A percentile compares a stretch with the other conserved stretches of the same genome.
Conservation (phyloP, 2,113 vertebrate species). For the Hylia prasina region DNA sequence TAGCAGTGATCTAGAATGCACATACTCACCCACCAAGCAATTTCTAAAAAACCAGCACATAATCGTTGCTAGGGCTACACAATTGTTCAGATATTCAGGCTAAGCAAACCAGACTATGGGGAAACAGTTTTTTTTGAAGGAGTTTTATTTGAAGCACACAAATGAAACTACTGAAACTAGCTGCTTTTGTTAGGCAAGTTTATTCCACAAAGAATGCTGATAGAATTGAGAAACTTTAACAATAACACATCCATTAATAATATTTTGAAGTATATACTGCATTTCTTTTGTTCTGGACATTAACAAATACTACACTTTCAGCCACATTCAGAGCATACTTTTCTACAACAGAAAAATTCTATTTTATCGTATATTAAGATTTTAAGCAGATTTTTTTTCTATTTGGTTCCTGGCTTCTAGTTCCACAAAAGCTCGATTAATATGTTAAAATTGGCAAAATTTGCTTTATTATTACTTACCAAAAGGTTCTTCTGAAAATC, state of each 20-base stretch:
- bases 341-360: not conserved
- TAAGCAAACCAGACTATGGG: not conserved
- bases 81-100: not conserved
- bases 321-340: not conserved
- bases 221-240: not conserved
- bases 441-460: not conserved
- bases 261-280: not conserved
- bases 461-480: slow-evolving; percentile 62
- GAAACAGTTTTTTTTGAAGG: not conserved
- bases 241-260: not conserved
- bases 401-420: not conserved
- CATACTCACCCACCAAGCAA: not conserved
- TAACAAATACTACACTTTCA: not conserved
- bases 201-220: not conserved
- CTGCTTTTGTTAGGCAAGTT: not conserved
- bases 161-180: not conserved
- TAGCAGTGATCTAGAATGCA: not conserved
- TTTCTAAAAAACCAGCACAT: not conserved
- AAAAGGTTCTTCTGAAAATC: slow-evolving; percentile 73
- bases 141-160: not conserved
- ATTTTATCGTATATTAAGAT: not conserved
- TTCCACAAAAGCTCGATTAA: not conserved
- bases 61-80: not conserved
- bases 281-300: not conserved
- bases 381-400: not conserved